phyloP scores from a whole-genome alignment of 2,797 vertebrate species.

The Danio aesculapii region DNA sequence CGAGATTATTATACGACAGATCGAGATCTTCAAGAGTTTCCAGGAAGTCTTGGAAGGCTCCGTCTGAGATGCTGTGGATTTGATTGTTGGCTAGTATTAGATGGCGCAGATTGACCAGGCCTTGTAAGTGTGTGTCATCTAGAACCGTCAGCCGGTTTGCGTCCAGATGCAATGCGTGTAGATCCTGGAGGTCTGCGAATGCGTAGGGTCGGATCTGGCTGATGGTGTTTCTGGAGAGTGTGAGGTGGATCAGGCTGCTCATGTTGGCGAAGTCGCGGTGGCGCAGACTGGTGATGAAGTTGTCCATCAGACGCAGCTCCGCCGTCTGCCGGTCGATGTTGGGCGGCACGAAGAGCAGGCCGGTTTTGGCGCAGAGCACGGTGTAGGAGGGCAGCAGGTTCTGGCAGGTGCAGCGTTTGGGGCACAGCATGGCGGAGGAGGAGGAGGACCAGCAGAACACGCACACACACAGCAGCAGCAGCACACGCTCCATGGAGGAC shows the following conservation, averaged over 20 bases:
- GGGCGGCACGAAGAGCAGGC: slow-evolving; percentile 89
- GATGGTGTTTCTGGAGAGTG: slow-evolving; percentile 91
- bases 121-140: slow-evolving; percentile 87
- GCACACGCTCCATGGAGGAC: slow-evolving; percentile 67
- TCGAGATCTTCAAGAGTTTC: slow-evolving; percentile 88
- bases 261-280: slow-evolving; percentile 92
- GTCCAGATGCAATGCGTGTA: slow-evolving; percentile 89
- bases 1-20: slow-evolving; percentile 89
- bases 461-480: slow-evolving; percentile 64
- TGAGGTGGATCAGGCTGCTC: slow-evolving; percentile 91
- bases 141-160: slow-evolving; percentile 87
- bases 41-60: slow-evolving; percentile 87
- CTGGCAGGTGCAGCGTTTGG: slow-evolving; percentile 93
- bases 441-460: slow-evolving; percentile 62
- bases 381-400: slow-evolving; percentile 90
- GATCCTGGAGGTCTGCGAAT: slow-evolving; percentile 88
- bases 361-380: slow-evolving; percentile 90
- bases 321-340: slow-evolving; percentile 90
- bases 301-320: slow-evolving; percentile 90
- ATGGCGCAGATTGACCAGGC: slow-evolving; percentile 87
- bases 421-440: slow-evolving; percentile 81
- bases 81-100: slow-evolving; percentile 91
- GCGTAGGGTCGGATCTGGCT: slow-evolving; percentile 86
- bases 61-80: slow-evolving; percentile 82
- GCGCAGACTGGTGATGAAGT: slow-evolving; percentile 90